Evolutionary conservation across 2,797 vertebrate species (phyloP), one percentile per base, ranked within the genome.

Genomic region (Bucorvus abyssinicus): DNA sequence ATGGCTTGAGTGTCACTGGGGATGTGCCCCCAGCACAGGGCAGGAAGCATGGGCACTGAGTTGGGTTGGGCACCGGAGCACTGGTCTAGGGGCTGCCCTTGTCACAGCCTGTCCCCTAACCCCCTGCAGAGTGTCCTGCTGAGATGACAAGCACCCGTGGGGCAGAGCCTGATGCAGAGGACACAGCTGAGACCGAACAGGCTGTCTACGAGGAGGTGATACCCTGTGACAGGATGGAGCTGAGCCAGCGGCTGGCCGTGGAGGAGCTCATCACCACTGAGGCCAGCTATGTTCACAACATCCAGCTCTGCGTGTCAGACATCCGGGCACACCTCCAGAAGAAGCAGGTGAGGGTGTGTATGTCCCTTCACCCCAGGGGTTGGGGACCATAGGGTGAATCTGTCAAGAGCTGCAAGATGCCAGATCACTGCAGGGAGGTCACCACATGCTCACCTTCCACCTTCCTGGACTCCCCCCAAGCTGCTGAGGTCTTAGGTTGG

Each of bases 261-360:
- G 97, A 98, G 82, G 99, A 99, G 93, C 97, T 99, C 77, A 94
- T 99, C 32, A 94, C 98, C 91, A 99, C 99, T 0, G 99, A 99
- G 97, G 97, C 95, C 95, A 98, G 98, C 94, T 99, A 98, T n/a
- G 97, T 99, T 4, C 97, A 98, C 61, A 94, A 97, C 89, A 96
- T 99, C 42, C 98, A 98, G 40, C 88, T 99, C 36, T 98, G 98
- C 14, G 97, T 98, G 2, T 98, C 69, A 0, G 98, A 98, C 92
- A 98, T 99, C 95, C 98, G 98, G 77, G 93, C 86, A 45, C 98
- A 98, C 93, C 98, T 99, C 68, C 97, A 97, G 93, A 93, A 98
- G 65, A 97, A 98, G 97, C 98, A 99, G 97, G 96, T 97, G 87
- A 96, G 89, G 20, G 14, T 1, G 55, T 57, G 1, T 26, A 21